Evolutionary conservation across 2,797 vertebrate genomes (phyloP), one percentile per base, ranked within the genome.

Genomic region (Aldrovandia affinis): DNA sequence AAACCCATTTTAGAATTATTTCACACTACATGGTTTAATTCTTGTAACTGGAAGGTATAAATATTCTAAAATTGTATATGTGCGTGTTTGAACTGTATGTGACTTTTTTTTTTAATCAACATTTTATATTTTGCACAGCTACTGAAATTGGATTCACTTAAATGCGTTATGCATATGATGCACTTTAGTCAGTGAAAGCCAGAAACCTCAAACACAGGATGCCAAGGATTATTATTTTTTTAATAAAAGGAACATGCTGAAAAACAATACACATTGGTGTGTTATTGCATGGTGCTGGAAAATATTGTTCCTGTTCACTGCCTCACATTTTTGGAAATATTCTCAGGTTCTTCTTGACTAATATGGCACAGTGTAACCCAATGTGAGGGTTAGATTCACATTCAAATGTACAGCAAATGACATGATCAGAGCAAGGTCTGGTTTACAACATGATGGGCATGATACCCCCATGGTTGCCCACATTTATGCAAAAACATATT

Each of bases 321-420:
- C 20, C 20, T 55, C 54, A 55, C 2, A 20, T 55, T 55, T 52
- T 61, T 12, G 8, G 59, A 30, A 39, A 44, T 68, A 18, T 15
- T 63, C 68, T 63, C 22, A 50, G 20, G 44, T 6, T 15, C 14
- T 42, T 50, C 25, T 15, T 28, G 4, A 33, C 52, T 12, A 3
- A 20, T 44, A 83, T 77, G 65, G 50, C n/a, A 68, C 20, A 42
- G 36, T 36, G 44, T 36, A 36, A 61, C 15, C 52, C 28, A 73
- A 50, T 12, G 65, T 47, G 22, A 68, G 63, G 50, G 52, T 83
- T 57, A n/a, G 50, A 55, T 50, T 83, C 12, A 63, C 28, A 83
- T 78, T 44, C 73, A 61, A 78, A 83, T 83, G 61, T 22, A 33
- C 25, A 30, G 36, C 73, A 78, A 78, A 63, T 83, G 82, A n/a